Conservation (phyloP, 2,888 invertebrate genomes). For the Pherbina coryleti region DNA sequence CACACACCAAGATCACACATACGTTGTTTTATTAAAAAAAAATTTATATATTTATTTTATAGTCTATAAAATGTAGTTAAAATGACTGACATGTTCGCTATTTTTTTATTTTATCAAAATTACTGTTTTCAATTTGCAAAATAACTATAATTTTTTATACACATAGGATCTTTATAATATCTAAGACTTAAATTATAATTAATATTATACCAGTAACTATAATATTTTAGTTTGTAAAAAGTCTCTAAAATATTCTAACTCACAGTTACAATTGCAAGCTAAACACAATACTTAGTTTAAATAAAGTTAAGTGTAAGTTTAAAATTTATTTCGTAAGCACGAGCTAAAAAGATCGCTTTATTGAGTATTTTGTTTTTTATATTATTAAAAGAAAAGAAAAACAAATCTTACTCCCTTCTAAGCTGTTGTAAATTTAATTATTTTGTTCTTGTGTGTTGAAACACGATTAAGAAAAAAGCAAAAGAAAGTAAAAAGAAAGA, state of each 20-base stretch:
- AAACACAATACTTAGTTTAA: too few species aligned
- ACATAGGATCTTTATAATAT: conserved; percentile 28
- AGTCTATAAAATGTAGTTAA: neutral
- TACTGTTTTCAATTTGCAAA: conserved; percentile 29
- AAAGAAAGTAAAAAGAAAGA: neutral
- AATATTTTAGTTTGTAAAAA: conserved; percentile 4
- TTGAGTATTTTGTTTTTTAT: neutral
- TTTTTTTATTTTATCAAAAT: neutral
- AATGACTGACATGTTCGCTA: neutral
- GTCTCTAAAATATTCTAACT: neutral
- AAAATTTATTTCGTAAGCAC: too few species aligned
- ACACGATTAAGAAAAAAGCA: neutral
- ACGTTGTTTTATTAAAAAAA: neutral
- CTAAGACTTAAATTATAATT: conserved; percentile 34
- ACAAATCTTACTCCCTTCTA: too few species aligned
- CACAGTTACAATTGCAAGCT: too few species aligned
- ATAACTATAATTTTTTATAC: conserved; percentile 26
- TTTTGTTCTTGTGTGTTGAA: too few species aligned
- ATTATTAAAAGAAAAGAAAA: too few species aligned
- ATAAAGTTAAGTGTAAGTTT: too few species aligned
- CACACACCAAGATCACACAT: neutral
- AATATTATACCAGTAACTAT: neutral
- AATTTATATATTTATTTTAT: neutral
- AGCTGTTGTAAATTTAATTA: too few species aligned
- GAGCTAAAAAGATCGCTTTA: neutral